Conservation (phyloP, 2,113 vertebrate species). For the Chaetura pelagica region DNA sequence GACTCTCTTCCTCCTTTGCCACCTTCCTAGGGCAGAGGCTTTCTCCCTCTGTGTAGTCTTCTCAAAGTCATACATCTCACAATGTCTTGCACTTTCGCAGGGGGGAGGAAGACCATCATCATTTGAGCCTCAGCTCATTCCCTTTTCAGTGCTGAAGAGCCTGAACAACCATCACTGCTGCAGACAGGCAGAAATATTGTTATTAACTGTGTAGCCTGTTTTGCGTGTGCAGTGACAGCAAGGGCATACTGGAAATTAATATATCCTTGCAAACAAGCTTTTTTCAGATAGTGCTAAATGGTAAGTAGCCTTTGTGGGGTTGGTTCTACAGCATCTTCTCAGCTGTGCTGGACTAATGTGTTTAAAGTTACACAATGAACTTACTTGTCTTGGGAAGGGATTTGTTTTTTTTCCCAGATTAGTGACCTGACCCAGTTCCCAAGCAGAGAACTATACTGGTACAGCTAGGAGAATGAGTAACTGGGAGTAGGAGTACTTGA, state of each 20-base stretch:
- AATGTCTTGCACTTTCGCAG: not conserved
- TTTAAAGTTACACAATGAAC: not conserved
- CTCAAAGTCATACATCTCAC: rapidly evolving
- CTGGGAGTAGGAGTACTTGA: not conserved
- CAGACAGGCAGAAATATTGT: not conserved
- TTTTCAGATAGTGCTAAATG: not conserved
- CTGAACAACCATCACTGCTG: not conserved
- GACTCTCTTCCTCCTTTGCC: not conserved
- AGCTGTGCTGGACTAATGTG: not conserved
- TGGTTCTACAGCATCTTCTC: not conserved
- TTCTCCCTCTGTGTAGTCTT: not conserved
- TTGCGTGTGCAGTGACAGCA: not conserved
- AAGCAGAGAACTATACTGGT: not conserved
- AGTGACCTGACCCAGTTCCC: not conserved
- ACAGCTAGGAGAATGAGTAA: not conserved
- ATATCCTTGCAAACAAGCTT: not conserved
- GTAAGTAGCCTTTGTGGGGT: rapidly evolving
- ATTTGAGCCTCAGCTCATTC: not conserved
- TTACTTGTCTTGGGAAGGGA: not conserved
- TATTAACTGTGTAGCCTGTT: not conserved
- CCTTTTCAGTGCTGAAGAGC: not conserved
- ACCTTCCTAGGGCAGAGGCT: not conserved
- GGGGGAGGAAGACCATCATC: rapidly evolving
- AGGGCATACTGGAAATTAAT: not conserved
- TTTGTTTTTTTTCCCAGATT: not conserved